Evolutionary conservation across 2,113 vertebrate species (phyloP).

Genomic region (Promerops cafer): DNA sequence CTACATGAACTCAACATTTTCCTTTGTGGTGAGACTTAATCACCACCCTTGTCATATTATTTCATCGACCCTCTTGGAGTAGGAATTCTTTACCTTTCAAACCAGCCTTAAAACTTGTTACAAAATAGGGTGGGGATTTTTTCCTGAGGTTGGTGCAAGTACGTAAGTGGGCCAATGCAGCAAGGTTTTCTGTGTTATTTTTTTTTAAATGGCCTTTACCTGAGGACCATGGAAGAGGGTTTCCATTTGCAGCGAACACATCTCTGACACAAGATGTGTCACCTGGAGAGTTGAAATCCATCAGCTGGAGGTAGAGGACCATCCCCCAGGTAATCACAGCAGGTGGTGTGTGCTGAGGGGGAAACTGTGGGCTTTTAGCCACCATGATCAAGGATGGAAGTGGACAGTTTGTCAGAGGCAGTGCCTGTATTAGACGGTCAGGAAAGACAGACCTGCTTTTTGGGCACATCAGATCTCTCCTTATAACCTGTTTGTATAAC

Average conservation of each 20-base stretch:
- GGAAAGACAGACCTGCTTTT: not conserved
- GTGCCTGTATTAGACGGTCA: not conserved
- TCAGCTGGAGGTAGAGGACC: not conserved
- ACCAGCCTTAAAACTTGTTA: not conserved
- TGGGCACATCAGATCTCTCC: not conserved
- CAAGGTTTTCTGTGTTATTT: not conserved
- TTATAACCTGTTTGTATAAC: not conserved
- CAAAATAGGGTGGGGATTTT: not conserved
- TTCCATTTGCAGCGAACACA: not conserved
- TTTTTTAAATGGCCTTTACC: not conserved
- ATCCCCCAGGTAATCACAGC: not conserved
- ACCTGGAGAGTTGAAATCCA: not conserved
- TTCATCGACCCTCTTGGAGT: not conserved
- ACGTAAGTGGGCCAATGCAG: not conserved
- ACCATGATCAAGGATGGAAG: not conserved
- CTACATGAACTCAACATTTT: constrained; percentile 51
- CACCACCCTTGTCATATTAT: constrained; percentile 50
- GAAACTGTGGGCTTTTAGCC: not conserved
- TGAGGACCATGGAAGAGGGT: not conserved
- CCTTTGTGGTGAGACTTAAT: constrained; percentile 59
- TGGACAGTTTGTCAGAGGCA: not conserved
- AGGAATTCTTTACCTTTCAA: not conserved
- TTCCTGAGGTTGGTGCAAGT: not conserved
- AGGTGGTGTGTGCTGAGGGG: not conserved
- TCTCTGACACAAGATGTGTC: not conserved